Base-by-base conservation (phyloP, 1,140 invertebrate genomes). In the Lordiphosa mommai region DNA sequence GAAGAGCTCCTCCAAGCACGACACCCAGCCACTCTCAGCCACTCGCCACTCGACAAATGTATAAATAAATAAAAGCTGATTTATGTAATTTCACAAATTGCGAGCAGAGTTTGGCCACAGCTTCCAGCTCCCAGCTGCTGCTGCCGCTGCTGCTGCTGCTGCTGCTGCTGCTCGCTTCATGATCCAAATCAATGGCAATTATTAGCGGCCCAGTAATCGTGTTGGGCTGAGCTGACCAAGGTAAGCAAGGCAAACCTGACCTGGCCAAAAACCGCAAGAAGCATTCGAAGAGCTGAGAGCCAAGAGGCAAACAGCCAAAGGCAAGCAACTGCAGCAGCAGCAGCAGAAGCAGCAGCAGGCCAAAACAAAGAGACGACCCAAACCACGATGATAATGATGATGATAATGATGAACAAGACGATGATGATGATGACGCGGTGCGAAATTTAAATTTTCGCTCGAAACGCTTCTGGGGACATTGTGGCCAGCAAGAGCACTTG, bases 51-150 rank as follows among this genome's bases (percentile, higher is more conserved):
- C 55, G 66, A 66, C 57, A 73, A 67, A 73, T 68, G 68, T 61
- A 71, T 71, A 82, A 82, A 82, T 82, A 82, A 82, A 82, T 82
- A 82, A 82, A 82, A 84, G 77, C 77, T 80, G 76, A 80, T 80
- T 80, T 80, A 80, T 80, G 76, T 71, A 80, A 80, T 80, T 80
- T 76, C 72, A 71, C 76, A 80, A 80, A 80, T 80, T 80, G 76
- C 63, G 63, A 70, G 56, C 66, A 69, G 44, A 37, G 44, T 49
- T 27, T 17, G 17, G 46, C n/a, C n/a, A 20, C 48, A 38, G 34
- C 61, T 50, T 10, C 27, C 34, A 36, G 23, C 36, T 36, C 23
- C 0, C 17, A 33, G 29, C 5, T 16, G 2, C 6, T 27, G 53
- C 43, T 61, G 30, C 52, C 23, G 47, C 27, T 46, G 64, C 56